A percentile compares a stretch with the other conserved stretches of the same genome.
These are phyloP conservation scores for Pseudoips prasinana DNA, from an alignment of 2,888 invertebrate genomes.

Conservation along the genomic window DNA sequence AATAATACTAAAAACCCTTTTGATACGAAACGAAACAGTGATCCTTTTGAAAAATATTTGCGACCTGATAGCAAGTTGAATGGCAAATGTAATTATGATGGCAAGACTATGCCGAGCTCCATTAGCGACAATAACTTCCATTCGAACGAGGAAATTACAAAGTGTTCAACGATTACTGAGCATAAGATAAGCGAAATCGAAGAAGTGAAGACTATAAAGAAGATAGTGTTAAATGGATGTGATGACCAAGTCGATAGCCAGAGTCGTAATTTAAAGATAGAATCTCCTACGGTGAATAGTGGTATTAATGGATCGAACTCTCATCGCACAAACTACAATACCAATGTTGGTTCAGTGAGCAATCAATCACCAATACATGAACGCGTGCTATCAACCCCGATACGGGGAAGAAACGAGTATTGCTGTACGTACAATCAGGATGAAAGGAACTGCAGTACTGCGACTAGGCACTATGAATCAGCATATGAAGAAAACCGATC, in stretches of 20 bases:
- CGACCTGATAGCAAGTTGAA: conserved; percentile 49
- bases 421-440: conserved; percentile 39
- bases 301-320: conserved; percentile 15
- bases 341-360: conserved; percentile 22
- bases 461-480: conserved; percentile 32
- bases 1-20: conserved; percentile 59
- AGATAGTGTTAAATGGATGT: conserved; percentile 65
- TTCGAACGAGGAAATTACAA: conserved; percentile 59
- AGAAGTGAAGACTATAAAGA: conserved; percentile 76
- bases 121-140: conserved; percentile 64
- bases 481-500: conserved; percentile 32
- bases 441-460: conserved; percentile 31
- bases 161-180: conserved; percentile 66
- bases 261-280: conserved; percentile 18
- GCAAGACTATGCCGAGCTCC: conserved; percentile 54
- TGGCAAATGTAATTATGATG: conserved; percentile 43
- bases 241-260: conserved; percentile 34
- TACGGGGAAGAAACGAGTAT: conserved; percentile 38
- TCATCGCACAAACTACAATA: conserved; percentile 18
- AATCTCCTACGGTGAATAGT: conserved; percentile 9
- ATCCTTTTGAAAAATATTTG: conserved; percentile 66
- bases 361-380: conserved; percentile 37
- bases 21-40: conserved; percentile 56
- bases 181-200: conserved; percentile 69
- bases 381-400: conserved; percentile 36